phyloP scores from a whole-genome alignment of 1,140 invertebrate species.

The Cyrtorhinus lividipennis region DNA sequence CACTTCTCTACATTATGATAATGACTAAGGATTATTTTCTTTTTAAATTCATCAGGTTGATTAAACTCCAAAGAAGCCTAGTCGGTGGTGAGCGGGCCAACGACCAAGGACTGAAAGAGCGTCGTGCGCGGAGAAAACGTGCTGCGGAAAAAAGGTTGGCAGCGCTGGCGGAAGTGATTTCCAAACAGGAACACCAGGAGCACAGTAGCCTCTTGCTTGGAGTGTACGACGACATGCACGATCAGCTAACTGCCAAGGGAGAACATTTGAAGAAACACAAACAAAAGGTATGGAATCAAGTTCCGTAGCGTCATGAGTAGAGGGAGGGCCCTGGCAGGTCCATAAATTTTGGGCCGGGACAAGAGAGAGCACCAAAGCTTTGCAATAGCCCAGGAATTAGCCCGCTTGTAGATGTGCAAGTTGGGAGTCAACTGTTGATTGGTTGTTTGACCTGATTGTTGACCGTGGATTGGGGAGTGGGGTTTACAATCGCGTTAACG shows the following conservation, averaged over 20 bases:
- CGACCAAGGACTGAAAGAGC: constrained; percentile 55
- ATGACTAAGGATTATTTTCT: too few relatives aligned
- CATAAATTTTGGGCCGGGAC: not conserved
- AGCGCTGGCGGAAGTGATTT: constrained; percentile 49
- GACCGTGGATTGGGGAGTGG: too few relatives aligned
- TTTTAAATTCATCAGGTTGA: too few relatives aligned
- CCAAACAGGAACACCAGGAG: constrained; percentile 52
- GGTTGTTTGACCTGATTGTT: too few relatives aligned
- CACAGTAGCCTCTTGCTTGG: constrained; percentile 41
- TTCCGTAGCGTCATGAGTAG: not conserved
- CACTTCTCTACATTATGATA: too few relatives aligned
- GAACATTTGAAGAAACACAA: constrained; percentile 52
- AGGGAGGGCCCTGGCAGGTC: not conserved
- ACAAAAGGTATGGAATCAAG: constrained; percentile 49
- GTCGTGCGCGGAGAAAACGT: constrained; percentile 46
- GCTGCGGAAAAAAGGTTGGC: constrained; percentile 50
- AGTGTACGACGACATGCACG: constrained; percentile 56
- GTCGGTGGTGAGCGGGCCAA: constrained; percentile 64
- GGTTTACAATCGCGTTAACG: too few relatives aligned
- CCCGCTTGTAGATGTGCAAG: too few relatives aligned
- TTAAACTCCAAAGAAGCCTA: constrained; percentile 54
- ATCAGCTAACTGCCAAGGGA: constrained; percentile 58
- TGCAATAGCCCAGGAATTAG: too few relatives aligned
- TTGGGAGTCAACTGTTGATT: too few relatives aligned
- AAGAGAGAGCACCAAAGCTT: not conserved